A percentile compares a stretch with the other conserved stretches of the same genome.
Conservation (phyloP, 2,113 vertebrate genomes). For the Psephotus haematonotus region DNA sequence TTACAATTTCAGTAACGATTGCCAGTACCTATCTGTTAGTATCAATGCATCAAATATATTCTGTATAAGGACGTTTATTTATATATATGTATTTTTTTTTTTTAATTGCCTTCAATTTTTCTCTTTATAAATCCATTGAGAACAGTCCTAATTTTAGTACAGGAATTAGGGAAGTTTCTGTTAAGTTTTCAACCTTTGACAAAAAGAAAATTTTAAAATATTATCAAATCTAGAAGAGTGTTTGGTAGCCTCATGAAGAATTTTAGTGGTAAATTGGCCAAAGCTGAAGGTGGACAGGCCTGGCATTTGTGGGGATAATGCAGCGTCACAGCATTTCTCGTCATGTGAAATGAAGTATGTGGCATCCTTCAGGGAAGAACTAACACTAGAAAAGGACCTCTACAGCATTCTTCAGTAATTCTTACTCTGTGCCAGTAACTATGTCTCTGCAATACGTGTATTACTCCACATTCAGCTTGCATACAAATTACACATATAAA, state of each 20-base stretch:
- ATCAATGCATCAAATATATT: background rate
- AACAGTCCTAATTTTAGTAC: background rate
- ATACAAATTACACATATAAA: background rate
- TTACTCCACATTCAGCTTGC: background rate
- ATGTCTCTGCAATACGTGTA: background rate
- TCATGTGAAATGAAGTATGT: background rate
- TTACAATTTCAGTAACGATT: background rate
- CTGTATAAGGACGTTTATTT: background rate
- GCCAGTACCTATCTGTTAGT: background rate
- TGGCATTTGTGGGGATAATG: background rate
- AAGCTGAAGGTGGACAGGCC: background rate
- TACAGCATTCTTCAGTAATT: background rate
- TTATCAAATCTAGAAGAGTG: background rate
- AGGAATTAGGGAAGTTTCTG: background rate
- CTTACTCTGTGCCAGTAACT: background rate
- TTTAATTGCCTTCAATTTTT: background rate
- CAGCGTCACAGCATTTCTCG: background rate
- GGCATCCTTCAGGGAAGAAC: background rate
- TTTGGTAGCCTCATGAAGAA: background rate
- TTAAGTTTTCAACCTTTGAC: background rate
- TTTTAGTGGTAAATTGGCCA: rapidly evolving
- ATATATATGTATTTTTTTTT: rapidly evolving
- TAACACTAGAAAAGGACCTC: background rate
- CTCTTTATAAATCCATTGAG: background rate
- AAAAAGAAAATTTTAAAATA: background rate